Conservation (phyloP, 2,113 vertebrate species). For the Cryptomyrus ogoouensis region DNA sequence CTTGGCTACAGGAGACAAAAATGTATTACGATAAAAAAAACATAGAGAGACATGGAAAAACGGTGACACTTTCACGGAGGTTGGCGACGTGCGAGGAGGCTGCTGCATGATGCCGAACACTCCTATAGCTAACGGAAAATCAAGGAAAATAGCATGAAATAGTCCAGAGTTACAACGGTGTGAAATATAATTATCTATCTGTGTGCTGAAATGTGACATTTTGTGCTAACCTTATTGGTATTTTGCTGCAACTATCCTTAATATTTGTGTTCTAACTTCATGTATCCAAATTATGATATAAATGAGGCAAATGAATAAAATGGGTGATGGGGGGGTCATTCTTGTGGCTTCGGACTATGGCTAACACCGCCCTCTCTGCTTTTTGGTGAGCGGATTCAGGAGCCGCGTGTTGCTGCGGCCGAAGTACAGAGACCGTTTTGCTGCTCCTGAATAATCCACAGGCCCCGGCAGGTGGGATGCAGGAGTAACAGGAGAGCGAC, state of each 20-base stretch:
- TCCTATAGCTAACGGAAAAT: not conserved
- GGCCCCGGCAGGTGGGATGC: slow-evolving; percentile 55
- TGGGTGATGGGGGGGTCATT: not conserved
- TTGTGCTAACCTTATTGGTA: not conserved
- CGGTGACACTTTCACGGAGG: not conserved
- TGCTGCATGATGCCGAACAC: not conserved
- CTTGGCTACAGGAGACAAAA: slow-evolving; percentile 34
- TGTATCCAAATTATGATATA: not conserved
- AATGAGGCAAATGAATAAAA: not conserved
- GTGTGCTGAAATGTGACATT: not conserved
- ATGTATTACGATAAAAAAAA: slow-evolving; percentile 27
- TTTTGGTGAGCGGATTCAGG: not conserved
- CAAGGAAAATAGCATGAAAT: not conserved
- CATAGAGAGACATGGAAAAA: not conserved
- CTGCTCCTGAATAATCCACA: slow-evolving; percentile 67
- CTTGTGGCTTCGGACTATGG: not conserved
- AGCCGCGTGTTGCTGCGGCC: slow-evolving; percentile 46
- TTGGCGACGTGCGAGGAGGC: not conserved
- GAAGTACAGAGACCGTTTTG: slow-evolving; percentile 62
- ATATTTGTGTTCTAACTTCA: not conserved
- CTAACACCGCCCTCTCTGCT: not conserved
- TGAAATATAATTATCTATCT: not conserved
- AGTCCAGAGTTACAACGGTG: not conserved
- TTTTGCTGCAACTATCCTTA: not conserved
- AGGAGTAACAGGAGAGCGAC: slow-evolving; percentile 55